phyloP scores from a whole-genome alignment of 2,113 vertebrate species.

The Leuciscus idus region DNA sequence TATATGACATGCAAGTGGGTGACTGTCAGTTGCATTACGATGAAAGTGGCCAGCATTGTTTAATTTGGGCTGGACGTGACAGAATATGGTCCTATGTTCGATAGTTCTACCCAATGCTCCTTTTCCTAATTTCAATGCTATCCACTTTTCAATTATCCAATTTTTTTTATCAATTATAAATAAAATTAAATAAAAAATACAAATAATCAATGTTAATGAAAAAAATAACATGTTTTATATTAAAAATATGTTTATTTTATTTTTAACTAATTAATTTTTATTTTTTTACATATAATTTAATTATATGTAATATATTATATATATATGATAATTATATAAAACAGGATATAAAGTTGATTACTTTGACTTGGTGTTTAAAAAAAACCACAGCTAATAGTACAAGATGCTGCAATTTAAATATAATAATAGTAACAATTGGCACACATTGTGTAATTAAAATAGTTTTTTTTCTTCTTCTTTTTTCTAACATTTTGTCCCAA shows the following conservation, averaged over 20 bases:
- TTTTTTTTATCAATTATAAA: no score
- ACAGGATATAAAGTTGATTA: background rate
- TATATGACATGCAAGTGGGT: background rate
- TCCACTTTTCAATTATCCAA: no score
- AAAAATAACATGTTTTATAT: no score
- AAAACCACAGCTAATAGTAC: background rate
- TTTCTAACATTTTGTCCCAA: background rate
- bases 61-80: background rate
- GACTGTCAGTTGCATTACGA: background rate
- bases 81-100: background rate
- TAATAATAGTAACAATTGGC: background rate
- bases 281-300: no score
- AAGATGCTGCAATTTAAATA: background rate
- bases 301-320: no score
- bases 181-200: no score
- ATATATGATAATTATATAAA: background rate
- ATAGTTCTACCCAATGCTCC: no score
- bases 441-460: background rate
- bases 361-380: background rate
- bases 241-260: no score
- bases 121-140: no score
- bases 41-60: background rate
- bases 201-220: no score
- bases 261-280: no score
- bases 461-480: background rate